A percentile compares a stretch with the other conserved stretches of the same genome.
Conservation (phyloP, 2,888 invertebrate species). For the Acleris emargana region DNA sequence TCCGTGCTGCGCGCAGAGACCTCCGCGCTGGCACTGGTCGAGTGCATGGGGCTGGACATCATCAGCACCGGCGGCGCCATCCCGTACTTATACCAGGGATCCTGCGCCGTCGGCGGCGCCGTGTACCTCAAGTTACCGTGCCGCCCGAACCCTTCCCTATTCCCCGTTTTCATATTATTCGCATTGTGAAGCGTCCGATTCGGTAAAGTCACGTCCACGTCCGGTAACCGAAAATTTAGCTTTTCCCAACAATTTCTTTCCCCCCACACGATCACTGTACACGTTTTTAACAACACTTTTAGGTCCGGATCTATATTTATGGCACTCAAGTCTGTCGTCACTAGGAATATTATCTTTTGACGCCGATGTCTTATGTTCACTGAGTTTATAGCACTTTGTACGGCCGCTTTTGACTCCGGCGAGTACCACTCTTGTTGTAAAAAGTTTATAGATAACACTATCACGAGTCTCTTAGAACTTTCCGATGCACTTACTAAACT, state of each 20-base stretch:
- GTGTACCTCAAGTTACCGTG: slow-evolving; percentile 81
- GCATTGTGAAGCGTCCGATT: slow-evolving; percentile 83
- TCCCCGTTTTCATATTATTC: slow-evolving; percentile 76
- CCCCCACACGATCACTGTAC: slow-evolving; percentile 90
- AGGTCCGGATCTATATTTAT: slow-evolving; percentile 89
- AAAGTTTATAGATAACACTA: slow-evolving; percentile 92
- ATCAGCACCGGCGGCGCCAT: slow-evolving; percentile 79
- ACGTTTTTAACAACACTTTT: slow-evolving; percentile 88
- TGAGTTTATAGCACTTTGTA: slow-evolving; percentile 87
- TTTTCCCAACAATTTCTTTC: slow-evolving; percentile 95
- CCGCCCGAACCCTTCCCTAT: slow-evolving; percentile 76
- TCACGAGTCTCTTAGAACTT: slow-evolving; percentile 88
- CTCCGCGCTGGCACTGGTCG: slow-evolving; percentile 83
- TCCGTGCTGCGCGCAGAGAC: slow-evolving; percentile 85
- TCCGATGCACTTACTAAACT: slow-evolving; percentile 82
- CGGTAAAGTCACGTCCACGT: slow-evolving; percentile 85
- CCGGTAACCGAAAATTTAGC: slow-evolving; percentile 92
- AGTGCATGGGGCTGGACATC: slow-evolving; percentile 86
- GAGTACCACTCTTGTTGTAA: slow-evolving; percentile 92
- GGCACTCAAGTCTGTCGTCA: slow-evolving; percentile 84
- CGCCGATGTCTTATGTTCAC: slow-evolving; percentile 86
- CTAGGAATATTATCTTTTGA: slow-evolving; percentile 83
- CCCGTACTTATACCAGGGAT: slow-evolving; percentile 81
- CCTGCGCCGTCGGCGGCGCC: slow-evolving; percentile 79
- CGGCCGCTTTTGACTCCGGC: slow-evolving; percentile 91